A percentile compares a stretch with the other conserved stretches of the same genome.
phyloP scores from a whole-genome alignment of 1,140 invertebrate species.

The Euwallacea fornicatus region DNA sequence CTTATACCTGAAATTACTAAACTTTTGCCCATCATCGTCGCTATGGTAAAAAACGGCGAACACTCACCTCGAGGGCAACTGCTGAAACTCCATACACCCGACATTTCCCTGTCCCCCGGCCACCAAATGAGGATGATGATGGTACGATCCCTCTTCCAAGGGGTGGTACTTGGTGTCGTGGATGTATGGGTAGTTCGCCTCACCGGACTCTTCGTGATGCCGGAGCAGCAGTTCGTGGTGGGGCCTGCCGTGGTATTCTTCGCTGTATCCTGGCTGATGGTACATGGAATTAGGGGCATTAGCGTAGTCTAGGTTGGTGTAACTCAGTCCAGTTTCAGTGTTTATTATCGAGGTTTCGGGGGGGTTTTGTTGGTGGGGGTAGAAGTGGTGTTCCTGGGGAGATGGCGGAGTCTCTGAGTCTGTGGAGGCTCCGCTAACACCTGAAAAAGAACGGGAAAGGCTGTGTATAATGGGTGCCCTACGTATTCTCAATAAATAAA shows the following conservation, averaged over 20 bases:
- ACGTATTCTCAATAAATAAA: too few relatives aligned
- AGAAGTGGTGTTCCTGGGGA: constrained; percentile 48
- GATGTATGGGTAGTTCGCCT: constrained; percentile 52
- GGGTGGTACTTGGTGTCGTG: constrained; percentile 60
- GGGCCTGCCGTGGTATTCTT: constrained; percentile 34
- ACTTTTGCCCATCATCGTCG: background rate
- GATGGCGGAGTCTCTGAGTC: constrained; percentile 49
- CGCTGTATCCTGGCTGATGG: constrained; percentile 44
- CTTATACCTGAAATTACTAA: constrained; percentile 51
- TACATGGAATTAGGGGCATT: constrained; percentile 43
- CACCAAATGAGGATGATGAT: constrained; percentile 52
- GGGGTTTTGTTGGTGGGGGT: constrained; percentile 52
- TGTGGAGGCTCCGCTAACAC: constrained; percentile 30
- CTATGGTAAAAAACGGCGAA: background rate
- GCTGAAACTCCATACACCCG: constrained; percentile 53
- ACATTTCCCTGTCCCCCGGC: constrained; percentile 37
- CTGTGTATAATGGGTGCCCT: too few relatives aligned
- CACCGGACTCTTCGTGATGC: constrained; percentile 50
- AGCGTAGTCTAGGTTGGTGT: constrained; percentile 83
- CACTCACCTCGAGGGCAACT: constrained; percentile 51
- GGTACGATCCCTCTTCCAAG: constrained; percentile 53
- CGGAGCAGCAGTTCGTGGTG: constrained; percentile 42
- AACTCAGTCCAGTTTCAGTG: constrained; percentile 82
- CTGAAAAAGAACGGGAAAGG: constrained; percentile 1
- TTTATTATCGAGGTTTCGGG: constrained; percentile 69